Evolutionary conservation across 2,888 invertebrate genomes (phyloP), one percentile per base, ranked within the genome.

Genomic region (Dicranocentrus wangi): DNA sequence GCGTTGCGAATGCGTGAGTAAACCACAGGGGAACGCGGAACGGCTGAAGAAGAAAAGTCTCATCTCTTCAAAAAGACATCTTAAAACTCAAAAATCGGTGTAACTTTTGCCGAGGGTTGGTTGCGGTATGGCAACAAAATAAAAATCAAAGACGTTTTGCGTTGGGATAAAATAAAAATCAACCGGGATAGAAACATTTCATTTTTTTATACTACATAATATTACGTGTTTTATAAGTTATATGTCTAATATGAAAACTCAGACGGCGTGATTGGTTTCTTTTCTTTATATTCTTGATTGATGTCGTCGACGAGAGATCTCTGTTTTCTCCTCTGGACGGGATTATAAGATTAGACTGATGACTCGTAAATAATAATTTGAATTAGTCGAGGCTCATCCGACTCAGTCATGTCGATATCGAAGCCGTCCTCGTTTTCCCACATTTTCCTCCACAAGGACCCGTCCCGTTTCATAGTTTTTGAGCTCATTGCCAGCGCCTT

Each of bases 301-400:
- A 17, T 61, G 61, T 61, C 27, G 3, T 7, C 27, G 21, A 21
- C n/a, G 47, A 55, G 15, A 23, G 15, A 21, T 55, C 5, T 47
- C 8, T 39, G 39, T 13, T 8, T 39, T 53, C 19, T 53, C 53
- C 10, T 8, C 17, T 73, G 80, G 80, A 73, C 73, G 73, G 73
- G 39, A 69, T 69, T 60, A 73, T 69, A 69, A 69, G 39, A 69
- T 69, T 60, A 95, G 65, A 95, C 95, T n/a, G 95, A 95, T 75
- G 95, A 94, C 89, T 95, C 95, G 89, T 95, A 95, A 88, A 95
- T 93, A 86, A 95, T 93, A 85, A 95, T 94, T 90, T 95, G 94
- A 51, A 95, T 91, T 39, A 94, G 92, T 91, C 55, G 93, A 92
- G 83, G 95, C 92, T 86, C 86, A 73, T 84, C 84, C 8, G 85